Evolutionary conservation across 2,888 invertebrate genomes (phyloP).

Genomic region (Podabrus alpinus): DNA sequence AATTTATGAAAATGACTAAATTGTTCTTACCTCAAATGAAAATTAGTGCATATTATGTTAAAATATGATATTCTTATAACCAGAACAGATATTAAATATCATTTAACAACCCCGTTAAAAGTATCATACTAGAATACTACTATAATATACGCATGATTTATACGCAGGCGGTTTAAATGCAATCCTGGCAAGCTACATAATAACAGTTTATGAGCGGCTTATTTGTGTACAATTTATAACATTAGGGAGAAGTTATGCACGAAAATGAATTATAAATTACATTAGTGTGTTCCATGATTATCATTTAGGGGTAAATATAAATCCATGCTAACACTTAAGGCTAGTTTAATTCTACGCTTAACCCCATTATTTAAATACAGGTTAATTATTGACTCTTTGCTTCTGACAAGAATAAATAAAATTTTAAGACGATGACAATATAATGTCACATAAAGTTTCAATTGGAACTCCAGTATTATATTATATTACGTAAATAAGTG

Average conservation of each 20-base stretch:
- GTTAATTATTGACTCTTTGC: background rate
- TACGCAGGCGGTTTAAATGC: background rate
- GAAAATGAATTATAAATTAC: slow-evolving; percentile 15
- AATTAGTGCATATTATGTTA: background rate
- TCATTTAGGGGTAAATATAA: background rate
- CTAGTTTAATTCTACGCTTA: background rate
- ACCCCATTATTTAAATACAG: background rate
- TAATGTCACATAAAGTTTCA: no score
- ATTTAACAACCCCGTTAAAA: background rate
- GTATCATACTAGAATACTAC: background rate
- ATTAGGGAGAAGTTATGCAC: slow-evolving; percentile 12
- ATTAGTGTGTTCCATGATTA: background rate
- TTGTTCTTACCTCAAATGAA: background rate
- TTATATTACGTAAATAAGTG: no score
- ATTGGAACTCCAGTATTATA: no score
- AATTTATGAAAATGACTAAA: no score
- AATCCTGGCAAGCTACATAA: slow-evolving; percentile 20
- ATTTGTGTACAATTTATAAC: slow-evolving; percentile 18
- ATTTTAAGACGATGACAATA: background rate
- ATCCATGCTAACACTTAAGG: background rate
- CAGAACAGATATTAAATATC: background rate
- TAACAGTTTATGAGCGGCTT: slow-evolving; percentile 21
- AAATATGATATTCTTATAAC: background rate
- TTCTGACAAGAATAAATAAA: background rate
- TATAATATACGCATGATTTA: background rate